Evolutionary conservation across 1,140 invertebrate species (phyloP), one percentile per base, ranked within the genome.

Genomic region (Penaeus chinensis): DNA sequence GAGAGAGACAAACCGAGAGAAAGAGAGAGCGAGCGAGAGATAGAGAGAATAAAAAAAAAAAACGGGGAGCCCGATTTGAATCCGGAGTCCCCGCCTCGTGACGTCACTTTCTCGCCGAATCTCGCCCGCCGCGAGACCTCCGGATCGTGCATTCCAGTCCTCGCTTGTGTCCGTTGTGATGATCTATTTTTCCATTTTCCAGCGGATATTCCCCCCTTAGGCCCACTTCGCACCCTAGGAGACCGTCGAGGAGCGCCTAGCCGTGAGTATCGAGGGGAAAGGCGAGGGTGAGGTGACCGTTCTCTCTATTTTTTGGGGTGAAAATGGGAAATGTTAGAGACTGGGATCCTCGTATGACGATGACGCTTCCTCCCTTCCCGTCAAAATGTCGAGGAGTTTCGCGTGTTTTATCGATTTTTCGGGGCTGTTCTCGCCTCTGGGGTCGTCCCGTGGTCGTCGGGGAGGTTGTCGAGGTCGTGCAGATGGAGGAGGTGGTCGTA

Each of bases 311-410:
- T 86, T 86, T 80, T 11, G 20, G 78, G 54, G 77, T 86, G 84
- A 86, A 81, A 86, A 86, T 81, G 84, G 84, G 84, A 86, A 86
- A 71, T 86, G 61, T 61, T 86, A 66, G 81, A 83, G 81, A 71
- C 81, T 83, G 81, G 81, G 81, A 83, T 83, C 66, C 77, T 27
- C 20, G 84, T 62, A 62, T 71, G 61, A 61, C 62, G 61, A 85
- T 65, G 63, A 83, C 71, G 81, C 71, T 66, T 42, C 66, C 71
- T 69, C 42, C 42, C 81, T 27, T 37, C 63, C 27, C 60, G 37
- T 83, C 66, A 60, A 24, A 66, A 83, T 83, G 66, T 83, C 71
- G 42, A 71, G 37, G 62, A 60, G 16, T 83, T 66, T 27, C 3
- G 20, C 24, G 10, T 19, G 7, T 65, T 65, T 82, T 63, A 37